Percentiles rank a stretch among this genome's conserved stretches.
phyloP scores from a whole-genome alignment of 2,113 vertebrate species.

The Mugil cephalus region DNA sequence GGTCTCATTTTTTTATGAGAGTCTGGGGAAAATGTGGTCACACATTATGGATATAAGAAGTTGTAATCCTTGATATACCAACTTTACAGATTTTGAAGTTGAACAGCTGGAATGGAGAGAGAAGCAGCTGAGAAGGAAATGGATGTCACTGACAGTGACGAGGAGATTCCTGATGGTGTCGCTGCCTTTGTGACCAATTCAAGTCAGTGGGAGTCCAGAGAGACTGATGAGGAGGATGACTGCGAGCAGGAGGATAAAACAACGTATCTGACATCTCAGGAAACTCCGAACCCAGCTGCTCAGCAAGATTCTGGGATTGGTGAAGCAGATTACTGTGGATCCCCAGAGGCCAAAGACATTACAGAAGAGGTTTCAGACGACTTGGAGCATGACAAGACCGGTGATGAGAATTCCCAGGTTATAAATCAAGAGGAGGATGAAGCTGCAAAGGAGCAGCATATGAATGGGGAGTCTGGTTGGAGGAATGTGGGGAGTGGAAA shows the following conservation, averaged over 20 bases:
- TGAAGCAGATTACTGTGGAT: slow-evolving; percentile 55
- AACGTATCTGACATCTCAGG: slow-evolving; percentile 61
- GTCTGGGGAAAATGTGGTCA: slow-evolving; percentile 58
- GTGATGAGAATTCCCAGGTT: slow-evolving; percentile 51
- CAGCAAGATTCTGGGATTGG: slow-evolving; percentile 48
- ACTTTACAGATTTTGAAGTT: slow-evolving; percentile 22
- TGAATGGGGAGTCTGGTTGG: slow-evolving; percentile 78
- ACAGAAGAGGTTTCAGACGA: slow-evolving; percentile 57
- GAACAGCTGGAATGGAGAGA: slow-evolving; percentile 69
- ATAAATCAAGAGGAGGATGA: slow-evolving; percentile 77
- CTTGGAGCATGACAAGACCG: slow-evolving; percentile 38
- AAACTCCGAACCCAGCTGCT: slow-evolving; percentile 47
- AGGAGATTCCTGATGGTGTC: slow-evolving; percentile 53
- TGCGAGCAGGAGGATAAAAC: slow-evolving; percentile 31
- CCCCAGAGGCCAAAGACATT: slow-evolving; percentile 64
- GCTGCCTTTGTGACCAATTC: slow-evolving; percentile 14
- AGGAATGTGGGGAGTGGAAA: slow-evolving; percentile 70
- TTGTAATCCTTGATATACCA: slow-evolving; percentile 45
- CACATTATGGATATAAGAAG: slow-evolving; percentile 56
- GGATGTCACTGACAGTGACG: slow-evolving; percentile 64
- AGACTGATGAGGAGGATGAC: slow-evolving; percentile 44
- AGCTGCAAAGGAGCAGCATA: slow-evolving; percentile 67
- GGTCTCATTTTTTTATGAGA: slow-evolving; percentile 48
- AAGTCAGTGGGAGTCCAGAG: slow-evolving; percentile 36
- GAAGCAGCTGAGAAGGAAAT: slow-evolving; percentile 66